phyloP scores from a whole-genome alignment of 1,140 invertebrate genomes.

The Pachyrhynchus sulphureomaculatus region DNA sequence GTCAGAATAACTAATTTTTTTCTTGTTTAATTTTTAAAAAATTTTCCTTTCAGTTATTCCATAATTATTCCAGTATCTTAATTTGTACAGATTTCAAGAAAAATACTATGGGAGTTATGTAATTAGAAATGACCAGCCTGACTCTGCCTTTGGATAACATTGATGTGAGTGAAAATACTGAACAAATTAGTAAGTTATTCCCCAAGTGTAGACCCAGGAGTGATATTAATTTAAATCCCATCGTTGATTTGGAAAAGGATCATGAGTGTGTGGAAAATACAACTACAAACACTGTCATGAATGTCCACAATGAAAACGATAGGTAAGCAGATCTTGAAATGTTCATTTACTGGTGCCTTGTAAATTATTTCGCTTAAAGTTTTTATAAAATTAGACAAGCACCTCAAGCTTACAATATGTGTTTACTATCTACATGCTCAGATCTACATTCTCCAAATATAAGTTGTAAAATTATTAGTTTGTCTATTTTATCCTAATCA shows the following conservation, averaged over 20 bases:
- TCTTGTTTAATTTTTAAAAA: not conserved
- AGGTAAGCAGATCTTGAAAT: conserved; percentile 43
- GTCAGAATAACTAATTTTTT: not conserved
- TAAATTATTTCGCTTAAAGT: not conserved
- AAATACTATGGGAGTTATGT: conserved; percentile 37
- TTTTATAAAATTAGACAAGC: not conserved
- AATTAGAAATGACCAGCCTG: conserved; percentile 54
- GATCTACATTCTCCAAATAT: too few species aligned
- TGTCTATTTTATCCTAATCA: too few species aligned
- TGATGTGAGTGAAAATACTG: conserved; percentile 58
- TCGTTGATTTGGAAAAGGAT: conserved; percentile 46
- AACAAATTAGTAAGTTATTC: conserved; percentile 79
- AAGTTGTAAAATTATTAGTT: too few species aligned
- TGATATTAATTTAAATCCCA: conserved; percentile 62
- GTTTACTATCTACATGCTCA: too few species aligned
- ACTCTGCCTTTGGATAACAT: conserved; percentile 54
- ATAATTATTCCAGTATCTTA: not conserved
- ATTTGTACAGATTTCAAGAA: conserved; percentile 17
- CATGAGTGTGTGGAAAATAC: conserved; percentile 50
- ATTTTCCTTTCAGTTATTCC: not conserved
- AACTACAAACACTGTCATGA: conserved; percentile 46
- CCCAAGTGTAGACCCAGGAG: conserved; percentile 75
- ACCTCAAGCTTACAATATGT: not conserved
- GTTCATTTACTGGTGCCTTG: not conserved
- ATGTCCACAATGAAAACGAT: conserved; percentile 52